Percentiles rank a stretch among this genome's conserved stretches.
These are phyloP conservation scores for Drosophila aldrichi DNA, from an alignment of 2,888 invertebrate species.

Conservation along the genomic window DNA sequence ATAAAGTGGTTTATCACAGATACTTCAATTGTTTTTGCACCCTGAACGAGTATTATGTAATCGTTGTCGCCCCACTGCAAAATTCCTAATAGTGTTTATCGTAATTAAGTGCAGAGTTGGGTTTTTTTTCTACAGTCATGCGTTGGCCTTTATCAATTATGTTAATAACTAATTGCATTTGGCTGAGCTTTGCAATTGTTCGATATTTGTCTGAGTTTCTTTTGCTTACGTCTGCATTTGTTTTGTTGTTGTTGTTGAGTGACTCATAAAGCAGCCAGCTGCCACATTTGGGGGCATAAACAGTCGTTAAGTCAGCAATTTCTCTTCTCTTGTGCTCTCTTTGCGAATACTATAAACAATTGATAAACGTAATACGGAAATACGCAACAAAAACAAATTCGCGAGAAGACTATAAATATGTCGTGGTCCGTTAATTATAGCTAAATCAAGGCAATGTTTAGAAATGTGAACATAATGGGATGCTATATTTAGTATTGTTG, in stretches of 20 bases:
- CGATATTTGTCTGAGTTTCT: neutral
- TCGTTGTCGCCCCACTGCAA: no score
- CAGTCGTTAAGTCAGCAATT: conserved; percentile 17
- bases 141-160: conserved; percentile 9
- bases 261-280: conserved; percentile 30
- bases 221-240: neutral
- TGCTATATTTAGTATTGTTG: neutral
- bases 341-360: conserved; percentile 24
- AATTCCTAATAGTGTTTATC: conserved; percentile 14
- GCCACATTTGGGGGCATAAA: conserved; percentile 21
- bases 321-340: neutral
- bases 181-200: conserved; percentile 31
- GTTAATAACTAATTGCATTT: conserved; percentile 35
- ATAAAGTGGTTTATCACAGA: neutral
- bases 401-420: conserved; percentile 10
- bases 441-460: neutral
- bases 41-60: neutral
- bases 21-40: neutral
- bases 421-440: neutral
- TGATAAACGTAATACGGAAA: conserved; percentile 1
- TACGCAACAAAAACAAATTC: neutral
- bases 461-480: neutral
- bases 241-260: neutral
- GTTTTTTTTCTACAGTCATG: conserved; percentile 6
- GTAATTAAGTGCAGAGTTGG: neutral